Conservation (phyloP, 2,113 vertebrate species). For the Odontesthes bonariensis region DNA sequence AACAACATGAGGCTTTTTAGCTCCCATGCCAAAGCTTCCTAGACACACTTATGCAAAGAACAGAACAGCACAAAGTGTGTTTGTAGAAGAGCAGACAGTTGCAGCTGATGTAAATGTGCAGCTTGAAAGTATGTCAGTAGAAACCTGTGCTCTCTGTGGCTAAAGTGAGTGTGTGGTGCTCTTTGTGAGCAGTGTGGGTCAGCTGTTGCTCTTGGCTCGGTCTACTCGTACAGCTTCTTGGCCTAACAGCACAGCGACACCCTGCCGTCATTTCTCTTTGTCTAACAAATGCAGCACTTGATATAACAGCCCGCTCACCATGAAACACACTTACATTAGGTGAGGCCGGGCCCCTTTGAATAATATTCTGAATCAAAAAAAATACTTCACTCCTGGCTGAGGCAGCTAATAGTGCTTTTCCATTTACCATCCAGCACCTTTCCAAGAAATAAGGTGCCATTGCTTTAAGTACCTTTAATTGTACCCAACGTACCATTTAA, state of each 20-base stretch:
- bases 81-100: constrained; percentile 35
- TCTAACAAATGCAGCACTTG: constrained; percentile 5
- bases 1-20: constrained; percentile 53
- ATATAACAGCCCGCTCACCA: constrained; percentile 54
- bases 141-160: constrained; percentile 10
- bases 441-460: constrained; percentile 50
- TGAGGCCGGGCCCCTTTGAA: constrained; percentile 20
- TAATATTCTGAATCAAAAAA: constrained; percentile 47
- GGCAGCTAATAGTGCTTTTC: constrained; percentile 47
- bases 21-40: constrained; percentile 5
- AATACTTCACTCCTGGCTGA: constrained; percentile 23
- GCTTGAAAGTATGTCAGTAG: constrained; percentile 25
- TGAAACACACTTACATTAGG: constrained; percentile 1
- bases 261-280: constrained; percentile 44
- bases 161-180: constrained; percentile 26
- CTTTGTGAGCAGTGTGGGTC: constrained; percentile 63
- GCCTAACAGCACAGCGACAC: constrained; percentile 56
- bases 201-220: constrained; percentile 69
- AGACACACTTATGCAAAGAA: constrained; percentile 30
- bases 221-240: constrained; percentile 45
- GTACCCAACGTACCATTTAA: constrained; percentile 61
- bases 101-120: constrained; percentile 38
- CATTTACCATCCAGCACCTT: constrained; percentile 27
- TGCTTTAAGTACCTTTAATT: constrained; percentile 56
- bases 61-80: neutral